These are phyloP conservation scores for Peromyscus eremicus DNA, from an alignment of 2,797 vertebrate species.

Conservation along the genomic window DNA sequence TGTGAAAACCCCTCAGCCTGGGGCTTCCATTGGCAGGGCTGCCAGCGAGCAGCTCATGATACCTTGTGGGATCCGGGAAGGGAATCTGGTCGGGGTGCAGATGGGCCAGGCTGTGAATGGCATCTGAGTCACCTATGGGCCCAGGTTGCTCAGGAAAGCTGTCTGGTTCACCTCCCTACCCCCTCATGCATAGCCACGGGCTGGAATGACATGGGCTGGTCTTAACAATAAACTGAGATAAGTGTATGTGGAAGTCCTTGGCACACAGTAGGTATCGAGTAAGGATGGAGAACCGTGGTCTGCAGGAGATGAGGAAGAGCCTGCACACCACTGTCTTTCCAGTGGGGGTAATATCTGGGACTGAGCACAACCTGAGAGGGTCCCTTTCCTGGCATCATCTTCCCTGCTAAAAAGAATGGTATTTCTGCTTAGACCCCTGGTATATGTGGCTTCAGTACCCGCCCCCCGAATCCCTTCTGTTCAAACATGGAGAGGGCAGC, in stretches of 20 bases:
- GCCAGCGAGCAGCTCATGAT: neutral
- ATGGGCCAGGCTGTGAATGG: neutral
- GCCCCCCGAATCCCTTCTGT: neutral
- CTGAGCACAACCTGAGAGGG: neutral
- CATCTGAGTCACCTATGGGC: neutral
- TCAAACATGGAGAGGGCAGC: neutral
- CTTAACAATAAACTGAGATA: neutral
- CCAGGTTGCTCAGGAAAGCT: neutral
- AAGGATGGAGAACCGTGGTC: neutral
- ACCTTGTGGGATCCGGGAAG: neutral
- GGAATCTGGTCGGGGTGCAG: neutral
- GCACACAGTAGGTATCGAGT: neutral
- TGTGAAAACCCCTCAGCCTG: neutral
- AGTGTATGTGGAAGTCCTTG: neutral
- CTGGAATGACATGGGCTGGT: neutral
- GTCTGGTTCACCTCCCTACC: neutral
- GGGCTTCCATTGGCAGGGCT: neutral
- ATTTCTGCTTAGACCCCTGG: neutral
- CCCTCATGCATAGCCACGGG: neutral
- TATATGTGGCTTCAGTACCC: neutral
- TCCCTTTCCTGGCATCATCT: neutral
- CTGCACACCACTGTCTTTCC: neutral
- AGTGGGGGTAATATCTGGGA: neutral
- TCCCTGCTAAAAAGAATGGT: neutral
- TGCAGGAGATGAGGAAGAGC: neutral